Evolutionary conservation across 2,888 invertebrate genomes (phyloP).

Genomic region (Anoplius nigerrimus): DNA sequence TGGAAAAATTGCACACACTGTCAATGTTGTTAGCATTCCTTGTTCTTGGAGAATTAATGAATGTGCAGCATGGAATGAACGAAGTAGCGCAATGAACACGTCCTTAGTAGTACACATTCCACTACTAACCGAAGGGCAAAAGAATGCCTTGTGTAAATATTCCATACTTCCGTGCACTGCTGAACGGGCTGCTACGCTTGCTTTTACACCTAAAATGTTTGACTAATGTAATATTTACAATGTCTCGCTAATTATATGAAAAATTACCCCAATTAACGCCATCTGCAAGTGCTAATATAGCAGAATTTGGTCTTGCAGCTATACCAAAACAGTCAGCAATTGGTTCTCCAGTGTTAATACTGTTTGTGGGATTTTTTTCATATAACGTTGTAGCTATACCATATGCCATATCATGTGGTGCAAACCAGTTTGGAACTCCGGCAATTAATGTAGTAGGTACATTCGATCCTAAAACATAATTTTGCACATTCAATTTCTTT

Average conservation of each 20-base stretch:
- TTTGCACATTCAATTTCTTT: background rate
- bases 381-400: constrained; percentile 88
- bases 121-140: constrained; percentile 73
- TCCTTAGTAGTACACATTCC: constrained; percentile 79
- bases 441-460: constrained; percentile 53
- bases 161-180: constrained; percentile 91
- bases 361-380: constrained; percentile 87
- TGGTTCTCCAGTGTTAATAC: constrained; percentile 84
- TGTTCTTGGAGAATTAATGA: constrained; percentile 88
- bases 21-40: constrained; percentile 89
- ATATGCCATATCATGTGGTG: constrained; percentile 78
- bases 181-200: constrained; percentile 88
- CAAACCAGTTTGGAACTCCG: constrained; percentile 77
- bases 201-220: constrained; percentile 81
- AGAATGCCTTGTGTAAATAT: constrained; percentile 86
- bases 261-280: constrained; percentile 91
- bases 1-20: constrained; percentile 86
- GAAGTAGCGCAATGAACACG: constrained; percentile 85
- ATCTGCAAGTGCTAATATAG: constrained; percentile 88
- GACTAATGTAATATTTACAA: constrained; percentile 8
- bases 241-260: constrained; percentile 12
- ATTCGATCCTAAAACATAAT: constrained; percentile 37
- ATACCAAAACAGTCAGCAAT: constrained; percentile 92
- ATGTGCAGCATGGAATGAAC: constrained; percentile 90
- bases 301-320: constrained; percentile 83